Conservation (phyloP, 53 echinoderm and acorn worm genomes). For the Patiria pectinifera region DNA sequence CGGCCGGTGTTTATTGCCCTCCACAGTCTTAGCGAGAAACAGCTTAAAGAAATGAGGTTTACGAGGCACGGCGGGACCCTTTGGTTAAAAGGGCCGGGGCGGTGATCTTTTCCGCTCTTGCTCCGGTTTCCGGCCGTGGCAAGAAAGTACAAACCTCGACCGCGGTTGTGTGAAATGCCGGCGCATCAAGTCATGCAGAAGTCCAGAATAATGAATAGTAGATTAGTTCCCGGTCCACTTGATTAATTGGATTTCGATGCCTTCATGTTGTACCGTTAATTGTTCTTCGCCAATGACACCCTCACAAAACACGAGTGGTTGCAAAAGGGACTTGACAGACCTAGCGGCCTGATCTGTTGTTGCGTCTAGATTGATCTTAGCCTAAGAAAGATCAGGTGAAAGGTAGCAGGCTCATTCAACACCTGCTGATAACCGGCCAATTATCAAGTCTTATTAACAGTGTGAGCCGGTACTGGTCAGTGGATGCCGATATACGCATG, state of each 20-base stretch:
- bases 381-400: not conserved
- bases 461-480: not conserved
- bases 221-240: slow-evolving; percentile 37
- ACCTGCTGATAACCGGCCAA: not conserved
- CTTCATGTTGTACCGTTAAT: not conserved
- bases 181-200: not conserved
- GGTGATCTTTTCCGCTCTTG: not conserved
- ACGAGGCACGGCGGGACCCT: slow-evolving; percentile 24
- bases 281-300: not conserved
- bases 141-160: not conserved
- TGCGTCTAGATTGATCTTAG: not conserved
- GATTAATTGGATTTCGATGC: slow-evolving; percentile 17
- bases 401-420: not conserved
- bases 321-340: not conserved
- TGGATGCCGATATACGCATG: not conserved
- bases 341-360: not conserved
- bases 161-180: not conserved
- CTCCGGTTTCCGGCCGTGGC: not conserved
- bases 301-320: not conserved
- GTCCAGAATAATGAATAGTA: slow-evolving; percentile 30
- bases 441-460: not conserved
- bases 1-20: slow-evolving; percentile 23
- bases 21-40: slow-evolving; percentile 11
- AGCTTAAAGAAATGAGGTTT: slow-evolving; percentile 11
- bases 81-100: not conserved